phyloP scores from a whole-genome alignment of 2,888 invertebrate genomes.

The Sinodicranocentrus sp. region DNA sequence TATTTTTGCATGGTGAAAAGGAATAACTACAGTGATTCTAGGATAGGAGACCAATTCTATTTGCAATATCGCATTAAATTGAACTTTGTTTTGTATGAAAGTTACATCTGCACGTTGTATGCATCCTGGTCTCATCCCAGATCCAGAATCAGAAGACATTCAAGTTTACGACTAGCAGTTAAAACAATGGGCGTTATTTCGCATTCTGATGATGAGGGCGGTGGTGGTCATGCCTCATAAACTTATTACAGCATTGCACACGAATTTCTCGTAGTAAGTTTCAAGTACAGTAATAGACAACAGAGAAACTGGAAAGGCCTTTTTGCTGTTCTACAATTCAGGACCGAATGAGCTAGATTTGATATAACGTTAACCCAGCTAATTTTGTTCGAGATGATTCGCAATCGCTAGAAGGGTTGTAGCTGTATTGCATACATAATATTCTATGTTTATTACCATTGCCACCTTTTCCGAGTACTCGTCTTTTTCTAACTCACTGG shows the following conservation, averaged over 20 bases:
- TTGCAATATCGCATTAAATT: no score
- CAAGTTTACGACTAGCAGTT: conserved; percentile 43
- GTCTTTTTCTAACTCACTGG: no score
- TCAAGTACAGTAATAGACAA: not conserved
- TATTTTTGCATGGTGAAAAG: no score
- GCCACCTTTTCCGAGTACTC: not conserved
- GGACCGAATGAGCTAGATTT: conserved; percentile 1
- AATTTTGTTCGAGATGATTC: conserved; percentile 22
- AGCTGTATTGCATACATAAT: conserved; percentile 17
- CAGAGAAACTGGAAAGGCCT: not conserved
- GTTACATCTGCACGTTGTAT: no score
- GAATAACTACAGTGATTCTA: no score
- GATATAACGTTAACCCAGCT: conserved; percentile 5
- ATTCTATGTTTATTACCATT: conserved; percentile 32
- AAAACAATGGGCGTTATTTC: conserved; percentile 54
- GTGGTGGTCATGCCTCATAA: conserved; percentile 56
- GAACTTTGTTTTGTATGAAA: no score
- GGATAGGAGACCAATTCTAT: no score
- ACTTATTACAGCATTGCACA: not conserved
- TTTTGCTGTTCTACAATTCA: not conserved
- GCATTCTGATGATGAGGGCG: conserved; percentile 54
- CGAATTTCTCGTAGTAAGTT: not conserved
- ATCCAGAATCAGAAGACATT: conserved; percentile 41
- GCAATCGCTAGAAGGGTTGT: not conserved
- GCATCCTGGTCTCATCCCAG: no score